These are phyloP conservation scores for Luidia sarsii DNA, from an alignment of 53 echinoderm and acorn worm species.

Conservation along the genomic window DNA sequence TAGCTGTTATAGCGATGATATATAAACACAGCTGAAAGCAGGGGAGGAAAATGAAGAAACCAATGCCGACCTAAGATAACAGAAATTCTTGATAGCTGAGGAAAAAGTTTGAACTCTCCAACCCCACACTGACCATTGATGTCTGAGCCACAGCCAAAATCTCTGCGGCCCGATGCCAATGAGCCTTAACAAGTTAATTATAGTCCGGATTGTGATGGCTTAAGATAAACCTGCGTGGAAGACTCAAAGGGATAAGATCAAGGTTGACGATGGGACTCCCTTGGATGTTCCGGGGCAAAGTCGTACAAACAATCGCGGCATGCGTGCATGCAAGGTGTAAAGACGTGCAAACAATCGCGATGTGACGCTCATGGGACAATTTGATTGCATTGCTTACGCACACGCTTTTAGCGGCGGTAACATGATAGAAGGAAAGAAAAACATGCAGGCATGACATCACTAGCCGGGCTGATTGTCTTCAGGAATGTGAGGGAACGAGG, in stretches of 20 bases:
- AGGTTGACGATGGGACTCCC: constrained; percentile 39
- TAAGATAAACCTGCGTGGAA: constrained; percentile 6
- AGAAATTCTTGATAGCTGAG: too few species aligned
- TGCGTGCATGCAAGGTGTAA: not conserved
- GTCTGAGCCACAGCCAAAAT: not conserved
- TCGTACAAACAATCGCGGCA: constrained; percentile 21
- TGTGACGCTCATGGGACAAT: not conserved
- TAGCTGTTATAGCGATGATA: too few species aligned
- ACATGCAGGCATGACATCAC: too few species aligned
- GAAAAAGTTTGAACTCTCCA: too few species aligned
- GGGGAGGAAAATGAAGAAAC: too few species aligned
- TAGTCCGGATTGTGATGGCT: constrained; percentile 27
- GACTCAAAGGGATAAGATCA: constrained; percentile 32
- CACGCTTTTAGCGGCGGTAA: too few species aligned
- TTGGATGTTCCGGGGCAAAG: not conserved
- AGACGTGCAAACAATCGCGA: too few species aligned
- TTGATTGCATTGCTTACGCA: not conserved
- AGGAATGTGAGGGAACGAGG: too few species aligned
- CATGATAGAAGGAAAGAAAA: too few species aligned
- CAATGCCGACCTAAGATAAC: too few species aligned
- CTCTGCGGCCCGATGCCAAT: constrained; percentile 12
- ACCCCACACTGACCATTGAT: constrained; percentile 4
- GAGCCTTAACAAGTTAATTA: constrained; percentile 47
- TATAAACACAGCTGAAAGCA: too few species aligned
- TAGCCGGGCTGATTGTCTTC: too few species aligned